These are phyloP conservation scores for Lampris incognitus DNA, from an alignment of 2,113 vertebrate species.

Conservation along the genomic window DNA sequence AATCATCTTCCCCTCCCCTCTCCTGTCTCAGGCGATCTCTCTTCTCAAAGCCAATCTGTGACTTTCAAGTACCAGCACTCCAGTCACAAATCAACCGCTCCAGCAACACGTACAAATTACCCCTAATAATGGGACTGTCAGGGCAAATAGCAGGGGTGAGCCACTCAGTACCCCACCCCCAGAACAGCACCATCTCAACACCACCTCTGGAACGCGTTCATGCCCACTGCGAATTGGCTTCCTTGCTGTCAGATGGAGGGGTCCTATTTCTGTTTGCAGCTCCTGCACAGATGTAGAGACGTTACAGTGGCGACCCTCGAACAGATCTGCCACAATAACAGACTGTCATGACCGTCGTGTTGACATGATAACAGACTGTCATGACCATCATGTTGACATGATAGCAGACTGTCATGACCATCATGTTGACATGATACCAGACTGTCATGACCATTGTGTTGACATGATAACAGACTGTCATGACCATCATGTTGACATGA, in stretches of 20 bases:
- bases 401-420: no score
- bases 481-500: no score
- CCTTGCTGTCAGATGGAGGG: constrained; percentile 54
- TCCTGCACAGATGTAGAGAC: constrained; percentile 34
- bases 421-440: no score
- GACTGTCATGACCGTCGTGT: constrained; percentile 54
- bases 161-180: constrained; percentile 51
- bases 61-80: constrained; percentile 75
- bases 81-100: constrained; percentile 70
- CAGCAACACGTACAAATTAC: constrained; percentile 76
- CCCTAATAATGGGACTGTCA: constrained; percentile 78
- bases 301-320: constrained; percentile 44
- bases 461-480: no score
- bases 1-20: neutral
- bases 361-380: constrained; percentile 1
- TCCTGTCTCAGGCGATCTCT: neutral
- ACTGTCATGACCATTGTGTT: no score
- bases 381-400: no score
- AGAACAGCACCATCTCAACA: constrained; percentile 45
- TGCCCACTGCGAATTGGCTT: constrained; percentile 54
- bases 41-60: constrained; percentile 49
- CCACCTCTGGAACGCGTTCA: constrained; percentile 50
- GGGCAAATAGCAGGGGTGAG: constrained; percentile 68
- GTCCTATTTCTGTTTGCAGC: constrained; percentile 43
- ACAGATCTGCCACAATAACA: constrained; percentile 60